phyloP scores from a whole-genome alignment of 1,140 invertebrate genomes.

The Himalopsyche phryganea region DNA sequence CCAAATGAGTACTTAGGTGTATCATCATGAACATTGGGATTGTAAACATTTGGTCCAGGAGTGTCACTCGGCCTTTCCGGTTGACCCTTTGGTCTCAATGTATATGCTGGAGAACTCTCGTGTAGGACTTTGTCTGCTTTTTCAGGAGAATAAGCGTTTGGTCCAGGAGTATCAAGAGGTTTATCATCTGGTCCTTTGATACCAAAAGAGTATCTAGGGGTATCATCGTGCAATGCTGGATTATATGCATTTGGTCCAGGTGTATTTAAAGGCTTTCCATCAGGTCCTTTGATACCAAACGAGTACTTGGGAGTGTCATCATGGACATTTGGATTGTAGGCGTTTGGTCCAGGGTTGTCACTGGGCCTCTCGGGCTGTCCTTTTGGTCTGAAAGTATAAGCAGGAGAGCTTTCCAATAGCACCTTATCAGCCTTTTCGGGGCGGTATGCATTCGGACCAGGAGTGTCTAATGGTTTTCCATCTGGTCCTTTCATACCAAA shows the following conservation, averaged over 20 bases:
- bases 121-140: slow-evolving; percentile 57
- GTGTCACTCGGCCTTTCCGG: slow-evolving; percentile 53
- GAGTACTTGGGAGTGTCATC: slow-evolving; percentile 53
- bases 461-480: slow-evolving; percentile 67
- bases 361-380: slow-evolving; percentile 38
- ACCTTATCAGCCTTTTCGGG: slow-evolving; percentile 62
- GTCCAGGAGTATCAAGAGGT: slow-evolving; percentile 48
- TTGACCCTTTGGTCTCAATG: slow-evolving; percentile 51
- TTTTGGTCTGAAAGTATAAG: slow-evolving; percentile 53
- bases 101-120: slow-evolving; percentile 52
- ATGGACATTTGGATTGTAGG: slow-evolving; percentile 64
- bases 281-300: slow-evolving; percentile 50
- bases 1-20: slow-evolving; percentile 54
- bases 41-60: slow-evolving; percentile 69
- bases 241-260: slow-evolving; percentile 54
- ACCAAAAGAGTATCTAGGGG: slow-evolving; percentile 53
- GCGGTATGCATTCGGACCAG: slow-evolving; percentile 74
- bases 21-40: slow-evolving; percentile 49
- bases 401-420: slow-evolving; percentile 50
- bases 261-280: slow-evolving; percentile 48
- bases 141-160: slow-evolving; percentile 66
- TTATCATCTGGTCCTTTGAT: slow-evolving; percentile 46
- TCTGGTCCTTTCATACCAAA: slow-evolving; percentile 57
- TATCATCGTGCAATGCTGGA: slow-evolving; percentile 51
- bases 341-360: slow-evolving; percentile 65